Conservation (phyloP, 1,140 invertebrate species). For the Oedothorax gibbosus region DNA sequence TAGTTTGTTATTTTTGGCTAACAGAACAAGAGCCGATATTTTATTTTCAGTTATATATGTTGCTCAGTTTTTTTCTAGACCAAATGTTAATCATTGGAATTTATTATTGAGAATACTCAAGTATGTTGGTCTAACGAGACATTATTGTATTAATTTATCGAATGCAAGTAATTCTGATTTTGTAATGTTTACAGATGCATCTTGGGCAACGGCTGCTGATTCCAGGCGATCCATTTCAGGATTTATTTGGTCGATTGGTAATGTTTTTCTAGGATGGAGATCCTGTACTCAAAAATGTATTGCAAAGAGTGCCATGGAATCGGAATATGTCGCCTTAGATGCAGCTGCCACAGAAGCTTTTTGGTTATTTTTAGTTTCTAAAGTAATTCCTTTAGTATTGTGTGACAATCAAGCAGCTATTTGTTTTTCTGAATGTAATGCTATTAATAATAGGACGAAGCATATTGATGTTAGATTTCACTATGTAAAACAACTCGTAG, state of each 20-base stretch:
- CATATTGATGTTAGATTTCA: no score
- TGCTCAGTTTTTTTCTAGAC: neutral
- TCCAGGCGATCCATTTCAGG: neutral
- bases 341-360: neutral
- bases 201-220: neutral
- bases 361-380: neutral
- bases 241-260: conserved; percentile 6
- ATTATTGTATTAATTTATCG: neutral
- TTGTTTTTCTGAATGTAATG: no score
- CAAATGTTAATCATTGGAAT: conserved; percentile 1
- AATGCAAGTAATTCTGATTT: neutral
- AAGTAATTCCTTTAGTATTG: no score
- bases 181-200: conserved; percentile 9
- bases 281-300: neutral
- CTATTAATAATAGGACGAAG: no score
- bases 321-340: neutral
- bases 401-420: no score
- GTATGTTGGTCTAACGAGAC: neutral
- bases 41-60: conserved; percentile 21
- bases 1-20: neutral
- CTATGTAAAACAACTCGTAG: no score
- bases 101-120: neutral
- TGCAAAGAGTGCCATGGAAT: neutral
- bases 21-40: neutral
- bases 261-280: conserved; percentile 11